Conservation (phyloP, 2,797 vertebrate species). For the Anabacerthia variegaticeps region DNA sequence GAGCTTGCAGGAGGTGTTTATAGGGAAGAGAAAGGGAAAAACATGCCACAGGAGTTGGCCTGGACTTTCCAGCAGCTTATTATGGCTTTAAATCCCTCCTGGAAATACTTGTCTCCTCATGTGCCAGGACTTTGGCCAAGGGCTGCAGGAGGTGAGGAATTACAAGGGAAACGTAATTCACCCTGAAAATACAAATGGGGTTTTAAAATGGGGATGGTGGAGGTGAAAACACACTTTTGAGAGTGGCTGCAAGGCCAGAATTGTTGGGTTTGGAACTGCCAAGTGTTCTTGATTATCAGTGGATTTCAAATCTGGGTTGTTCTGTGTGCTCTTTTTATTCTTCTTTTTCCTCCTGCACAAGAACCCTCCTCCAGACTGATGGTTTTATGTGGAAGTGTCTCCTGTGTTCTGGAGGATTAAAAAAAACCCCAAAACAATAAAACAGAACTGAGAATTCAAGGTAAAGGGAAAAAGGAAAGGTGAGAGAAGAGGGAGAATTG, state of each 20-base stretch:
- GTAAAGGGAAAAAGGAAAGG: background rate
- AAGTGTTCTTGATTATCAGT: background rate
- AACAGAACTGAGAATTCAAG: background rate
- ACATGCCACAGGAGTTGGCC: constrained; percentile 58
- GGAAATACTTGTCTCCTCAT: background rate
- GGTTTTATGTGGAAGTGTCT: background rate
- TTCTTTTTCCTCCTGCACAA: background rate
- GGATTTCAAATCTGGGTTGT: background rate
- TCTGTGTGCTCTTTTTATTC: background rate
- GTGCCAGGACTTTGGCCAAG: constrained; percentile 12
- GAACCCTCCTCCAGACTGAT: background rate
- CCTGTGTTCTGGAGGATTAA: background rate
- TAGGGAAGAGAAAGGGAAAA: constrained; percentile 45
- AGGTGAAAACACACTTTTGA: background rate
- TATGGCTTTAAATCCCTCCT: constrained; percentile 51
- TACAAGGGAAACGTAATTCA: background rate
- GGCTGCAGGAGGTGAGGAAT: constrained; percentile 24
- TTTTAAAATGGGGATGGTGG: constrained; percentile 25
- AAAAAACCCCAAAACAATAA: background rate
- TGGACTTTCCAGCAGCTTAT: constrained; percentile 51
- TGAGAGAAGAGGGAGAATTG: background rate
- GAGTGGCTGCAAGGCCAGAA: background rate
- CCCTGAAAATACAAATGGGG: constrained; percentile 10
- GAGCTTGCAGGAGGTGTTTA: constrained; percentile 42
- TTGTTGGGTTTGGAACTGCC: too few relatives aligned